Conservation (phyloP, 2,113 vertebrate species). For the Albula goreensis region DNA sequence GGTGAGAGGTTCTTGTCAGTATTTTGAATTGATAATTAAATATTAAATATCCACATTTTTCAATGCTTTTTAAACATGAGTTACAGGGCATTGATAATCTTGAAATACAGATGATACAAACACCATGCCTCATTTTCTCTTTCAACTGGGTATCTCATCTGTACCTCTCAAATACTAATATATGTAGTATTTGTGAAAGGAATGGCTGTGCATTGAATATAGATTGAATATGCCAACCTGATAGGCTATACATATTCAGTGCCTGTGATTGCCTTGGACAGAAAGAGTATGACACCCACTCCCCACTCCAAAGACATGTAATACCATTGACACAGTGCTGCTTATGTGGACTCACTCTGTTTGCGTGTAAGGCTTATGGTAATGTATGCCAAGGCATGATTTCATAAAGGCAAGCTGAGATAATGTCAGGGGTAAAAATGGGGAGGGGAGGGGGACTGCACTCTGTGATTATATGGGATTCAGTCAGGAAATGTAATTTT, state of each 20-base stretch:
- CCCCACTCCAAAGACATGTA: not conserved
- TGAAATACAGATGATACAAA: not conserved
- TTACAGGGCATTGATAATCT: not conserved
- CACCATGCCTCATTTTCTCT: not conserved
- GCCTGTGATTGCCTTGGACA: not conserved
- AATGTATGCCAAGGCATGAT: not conserved
- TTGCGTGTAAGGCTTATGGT: not conserved
- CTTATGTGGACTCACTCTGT: not conserved
- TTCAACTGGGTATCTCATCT: too few species aligned
- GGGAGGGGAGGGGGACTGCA: not conserved
- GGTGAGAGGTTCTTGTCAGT: too few species aligned
- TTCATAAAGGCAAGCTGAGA: not conserved
- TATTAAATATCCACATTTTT: not conserved
- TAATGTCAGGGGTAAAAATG: not conserved
- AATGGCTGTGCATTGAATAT: not conserved
- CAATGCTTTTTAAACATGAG: not conserved
- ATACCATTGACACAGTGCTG: not conserved
- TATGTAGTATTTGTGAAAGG: too few species aligned
- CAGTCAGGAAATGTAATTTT: not conserved
- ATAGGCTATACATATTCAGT: not conserved
- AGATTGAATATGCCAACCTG: not conserved
- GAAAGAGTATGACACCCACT: not conserved
- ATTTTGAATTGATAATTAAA: not conserved
- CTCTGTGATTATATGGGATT: not conserved
- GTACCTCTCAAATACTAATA: too few species aligned